Conservation (phyloP, 2,888 invertebrate species). For the Mactromeris polynyma region DNA sequence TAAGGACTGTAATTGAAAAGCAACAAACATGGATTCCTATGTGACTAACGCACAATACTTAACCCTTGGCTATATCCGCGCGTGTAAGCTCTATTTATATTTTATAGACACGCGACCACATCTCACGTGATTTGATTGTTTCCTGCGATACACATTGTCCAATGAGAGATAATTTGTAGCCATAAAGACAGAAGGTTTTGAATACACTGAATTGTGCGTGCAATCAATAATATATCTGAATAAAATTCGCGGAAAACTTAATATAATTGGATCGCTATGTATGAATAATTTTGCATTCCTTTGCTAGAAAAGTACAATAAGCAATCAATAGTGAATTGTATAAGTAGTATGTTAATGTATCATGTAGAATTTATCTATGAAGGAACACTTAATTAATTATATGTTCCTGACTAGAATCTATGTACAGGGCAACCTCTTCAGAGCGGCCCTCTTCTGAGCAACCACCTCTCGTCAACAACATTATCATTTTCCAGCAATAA, state of each 20-base stretch:
- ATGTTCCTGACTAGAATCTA: no score
- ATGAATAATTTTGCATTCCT: background rate
- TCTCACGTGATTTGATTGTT: background rate
- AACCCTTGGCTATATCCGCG: background rate
- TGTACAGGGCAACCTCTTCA: no score
- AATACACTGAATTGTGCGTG: background rate
- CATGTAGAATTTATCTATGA: no score
- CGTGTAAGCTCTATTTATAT: background rate
- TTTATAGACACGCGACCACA: background rate
- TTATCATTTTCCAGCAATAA: no score
- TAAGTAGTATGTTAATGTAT: background rate
- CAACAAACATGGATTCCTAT: background rate
- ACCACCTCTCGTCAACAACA: no score
- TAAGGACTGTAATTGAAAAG: background rate
- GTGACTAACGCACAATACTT: background rate
- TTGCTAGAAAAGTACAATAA: background rate
- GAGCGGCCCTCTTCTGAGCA: no score
- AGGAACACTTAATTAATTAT: no score
- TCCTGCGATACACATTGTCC: background rate
- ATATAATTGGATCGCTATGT: background rate
- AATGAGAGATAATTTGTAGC: background rate
- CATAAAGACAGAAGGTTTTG: background rate
- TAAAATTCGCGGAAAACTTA: background rate
- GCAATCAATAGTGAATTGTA: background rate
- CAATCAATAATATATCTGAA: background rate